A percentile compares a stretch with the other conserved stretches of the same genome.
Conservation (phyloP, 2,113 vertebrate species). For the Corvus moneduloides region DNA sequence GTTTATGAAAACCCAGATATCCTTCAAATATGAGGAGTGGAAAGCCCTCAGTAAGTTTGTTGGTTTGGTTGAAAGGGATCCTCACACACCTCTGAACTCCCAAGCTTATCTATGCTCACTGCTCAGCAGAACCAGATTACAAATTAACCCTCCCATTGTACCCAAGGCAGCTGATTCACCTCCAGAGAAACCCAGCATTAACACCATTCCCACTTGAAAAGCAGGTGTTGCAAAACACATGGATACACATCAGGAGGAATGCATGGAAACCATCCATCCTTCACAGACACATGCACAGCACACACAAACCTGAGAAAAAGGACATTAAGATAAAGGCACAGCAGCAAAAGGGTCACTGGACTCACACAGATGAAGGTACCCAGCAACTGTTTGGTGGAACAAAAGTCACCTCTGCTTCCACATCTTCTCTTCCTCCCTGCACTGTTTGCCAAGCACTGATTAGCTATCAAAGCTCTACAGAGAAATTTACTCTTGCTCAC, state of each 20-base stretch:
- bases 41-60: not conserved
- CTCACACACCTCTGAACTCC: not conserved
- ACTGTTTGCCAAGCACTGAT: not conserved
- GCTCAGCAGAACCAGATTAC: not conserved
- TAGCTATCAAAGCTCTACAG: not conserved
- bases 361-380: not conserved
- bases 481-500: not conserved
- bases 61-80: not conserved
- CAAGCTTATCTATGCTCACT: not conserved
- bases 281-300: not conserved
- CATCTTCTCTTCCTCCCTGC: not conserved
- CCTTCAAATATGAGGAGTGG: not conserved
- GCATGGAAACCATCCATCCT: not conserved
- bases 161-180: not conserved
- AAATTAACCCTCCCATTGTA: constrained; percentile 29
- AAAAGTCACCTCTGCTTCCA: not conserved
- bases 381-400: not conserved
- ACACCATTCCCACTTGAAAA: not conserved
- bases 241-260: not conserved
- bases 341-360: not conserved
- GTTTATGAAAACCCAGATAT: not conserved
- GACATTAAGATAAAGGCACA: not conserved
- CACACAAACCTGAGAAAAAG: not conserved
- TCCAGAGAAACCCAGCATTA: not conserved
- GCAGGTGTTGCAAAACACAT: not conserved